Conservation (phyloP, 2,888 invertebrate species). For the Tipula unca region DNA sequence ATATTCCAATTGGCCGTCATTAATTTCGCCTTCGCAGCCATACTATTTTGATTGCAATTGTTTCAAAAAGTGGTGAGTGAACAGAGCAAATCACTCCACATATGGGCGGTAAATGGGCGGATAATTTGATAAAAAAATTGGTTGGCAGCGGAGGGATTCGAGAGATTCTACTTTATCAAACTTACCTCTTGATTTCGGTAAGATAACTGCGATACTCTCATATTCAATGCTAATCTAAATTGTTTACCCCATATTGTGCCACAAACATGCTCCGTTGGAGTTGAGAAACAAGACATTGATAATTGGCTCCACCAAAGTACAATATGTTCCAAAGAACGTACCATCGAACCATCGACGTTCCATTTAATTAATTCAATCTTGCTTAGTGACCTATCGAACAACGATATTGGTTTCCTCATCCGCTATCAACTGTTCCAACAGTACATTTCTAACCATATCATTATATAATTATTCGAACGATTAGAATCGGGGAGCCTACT, state of each 20-base stretch:
- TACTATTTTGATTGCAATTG: slow-evolving; percentile 65
- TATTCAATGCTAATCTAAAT: slow-evolving; percentile 35
- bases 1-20: slow-evolving; percentile 68
- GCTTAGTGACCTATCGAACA: slow-evolving; percentile 24
- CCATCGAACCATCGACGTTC: slow-evolving; percentile 50
- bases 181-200: slow-evolving; percentile 29
- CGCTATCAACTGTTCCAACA: slow-evolving; percentile 55
- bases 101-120: slow-evolving; percentile 34
- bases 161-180: slow-evolving; percentile 43
- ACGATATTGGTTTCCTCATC: slow-evolving; percentile 55
- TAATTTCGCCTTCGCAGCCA: slow-evolving; percentile 59
- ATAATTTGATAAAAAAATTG: slow-evolving; percentile 23
- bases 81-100: slow-evolving; percentile 49
- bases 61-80: slow-evolving; percentile 63
- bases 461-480: background rate
- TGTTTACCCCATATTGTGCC: slow-evolving; percentile 74
- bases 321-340: slow-evolving; percentile 69
- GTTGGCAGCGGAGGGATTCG: slow-evolving; percentile 77
- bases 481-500: background rate
- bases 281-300: slow-evolving; percentile 58
- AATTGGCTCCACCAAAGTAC: slow-evolving; percentile 76
- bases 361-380: slow-evolving; percentile 26
- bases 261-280: slow-evolving; percentile 66
- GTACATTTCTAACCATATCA: slow-evolving; percentile 39
- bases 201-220: slow-evolving; percentile 21